Evolutionary conservation across 2,888 invertebrate genomes (phyloP).

Genomic region (Apodemia hepburni): DNA sequence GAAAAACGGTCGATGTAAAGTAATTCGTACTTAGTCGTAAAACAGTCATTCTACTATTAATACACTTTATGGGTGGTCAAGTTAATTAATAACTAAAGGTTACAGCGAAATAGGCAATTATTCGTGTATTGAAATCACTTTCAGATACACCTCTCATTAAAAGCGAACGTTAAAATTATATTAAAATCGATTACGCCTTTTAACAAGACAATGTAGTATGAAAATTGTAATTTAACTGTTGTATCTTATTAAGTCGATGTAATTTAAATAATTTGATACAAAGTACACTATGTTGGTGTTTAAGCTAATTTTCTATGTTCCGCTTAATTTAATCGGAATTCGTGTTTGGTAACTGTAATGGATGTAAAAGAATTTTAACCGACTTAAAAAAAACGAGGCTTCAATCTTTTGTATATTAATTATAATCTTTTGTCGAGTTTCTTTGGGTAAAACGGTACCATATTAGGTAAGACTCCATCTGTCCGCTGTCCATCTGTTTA

Average conservation of each 20-base stretch:
- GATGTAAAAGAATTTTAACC: no score
- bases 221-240: slow-evolving; percentile 7
- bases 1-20: not conserved
- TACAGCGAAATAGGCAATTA: slow-evolving; percentile 6
- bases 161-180: slow-evolving; percentile 10
- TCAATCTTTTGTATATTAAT: no score
- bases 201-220: slow-evolving; percentile 12
- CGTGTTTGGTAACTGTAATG: not conserved
- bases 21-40: not conserved
- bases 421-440: no score
- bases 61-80: slow-evolving; percentile 9
- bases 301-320: slow-evolving; percentile 9
- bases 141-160: slow-evolving; percentile 10
- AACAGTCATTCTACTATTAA: slow-evolving; percentile 5
- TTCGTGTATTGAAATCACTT: slow-evolving; percentile 13
- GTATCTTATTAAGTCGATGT: not conserved
- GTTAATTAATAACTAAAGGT: slow-evolving; percentile 7
- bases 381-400: no score
- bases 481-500: no score
- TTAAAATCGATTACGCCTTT: slow-evolving; percentile 10
- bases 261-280: slow-evolving; percentile 10
- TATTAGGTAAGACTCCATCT: no score
- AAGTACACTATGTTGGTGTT: slow-evolving; percentile 7
- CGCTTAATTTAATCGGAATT: not conserved
- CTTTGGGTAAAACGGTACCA: no score